Percentiles rank a stretch among this genome's conserved stretches.
phyloP scores from a whole-genome alignment of 2,888 invertebrate species.

The Helleia helle region DNA sequence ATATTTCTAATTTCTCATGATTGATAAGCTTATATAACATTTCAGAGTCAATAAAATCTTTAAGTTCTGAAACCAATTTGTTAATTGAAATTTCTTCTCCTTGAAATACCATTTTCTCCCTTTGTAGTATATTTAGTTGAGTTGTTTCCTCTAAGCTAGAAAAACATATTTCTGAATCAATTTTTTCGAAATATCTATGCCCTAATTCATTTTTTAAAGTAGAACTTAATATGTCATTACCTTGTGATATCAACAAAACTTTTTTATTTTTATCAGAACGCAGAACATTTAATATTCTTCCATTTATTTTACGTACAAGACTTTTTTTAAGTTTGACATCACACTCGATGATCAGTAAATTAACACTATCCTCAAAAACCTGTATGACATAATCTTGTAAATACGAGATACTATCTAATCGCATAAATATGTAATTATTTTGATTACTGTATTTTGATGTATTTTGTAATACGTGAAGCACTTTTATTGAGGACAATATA shows the following conservation, averaged over 20 bases:
- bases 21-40: neutral
- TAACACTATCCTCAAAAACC: neutral
- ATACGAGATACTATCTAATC: neutral
- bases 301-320: neutral
- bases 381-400: neutral
- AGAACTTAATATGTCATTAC: neutral
- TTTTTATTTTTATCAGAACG: neutral
- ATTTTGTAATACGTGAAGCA: neutral
- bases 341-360: slow-evolving; percentile 1
- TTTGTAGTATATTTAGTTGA: neutral
- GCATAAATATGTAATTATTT: neutral
- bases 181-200: neutral
- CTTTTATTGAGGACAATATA: neutral
- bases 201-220: neutral
- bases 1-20: neutral
- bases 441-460: neutral
- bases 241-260: neutral
- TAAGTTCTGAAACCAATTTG: neutral
- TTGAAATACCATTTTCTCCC: neutral
- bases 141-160: neutral
- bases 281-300: neutral
- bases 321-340: neutral
- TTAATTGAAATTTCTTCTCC: neutral
- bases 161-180: neutral
- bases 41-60: neutral